phyloP scores from a whole-genome alignment of 2,888 invertebrate species.

The Eupsilia transversa region DNA sequence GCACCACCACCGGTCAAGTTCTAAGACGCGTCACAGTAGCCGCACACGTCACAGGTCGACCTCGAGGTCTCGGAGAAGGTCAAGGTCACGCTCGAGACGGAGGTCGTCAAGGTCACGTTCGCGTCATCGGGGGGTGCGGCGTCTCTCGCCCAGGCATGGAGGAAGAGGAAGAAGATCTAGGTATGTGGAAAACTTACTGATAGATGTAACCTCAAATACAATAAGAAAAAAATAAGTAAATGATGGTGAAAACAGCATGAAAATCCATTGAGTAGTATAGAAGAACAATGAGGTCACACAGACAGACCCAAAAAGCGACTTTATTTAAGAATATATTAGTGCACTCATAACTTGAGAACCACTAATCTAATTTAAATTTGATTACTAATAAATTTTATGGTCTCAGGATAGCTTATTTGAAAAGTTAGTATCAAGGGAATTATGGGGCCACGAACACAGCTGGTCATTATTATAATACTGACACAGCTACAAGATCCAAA shows the following conservation, averaged over 20 bases:
- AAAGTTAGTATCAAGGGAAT: background rate
- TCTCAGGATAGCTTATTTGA: background rate
- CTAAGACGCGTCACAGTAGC: conserved; percentile 73
- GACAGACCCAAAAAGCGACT: background rate
- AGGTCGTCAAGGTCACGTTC: conserved; percentile 72
- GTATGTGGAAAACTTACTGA: conserved; percentile 64
- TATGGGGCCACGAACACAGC: background rate
- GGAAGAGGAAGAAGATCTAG: conserved; percentile 80
- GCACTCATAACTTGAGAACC: background rate
- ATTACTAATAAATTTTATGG: background rate
- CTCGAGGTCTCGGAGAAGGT: conserved; percentile 76
- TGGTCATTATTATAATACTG: background rate
- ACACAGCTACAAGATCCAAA: background rate
- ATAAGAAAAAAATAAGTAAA: background rate
- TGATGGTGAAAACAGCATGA: background rate
- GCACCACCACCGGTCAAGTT: conserved; percentile 75
- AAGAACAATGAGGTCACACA: background rate
- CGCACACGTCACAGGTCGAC: conserved; percentile 76
- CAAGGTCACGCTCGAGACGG: conserved; percentile 75
- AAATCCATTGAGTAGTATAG: background rate
- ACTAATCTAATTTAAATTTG: background rate
- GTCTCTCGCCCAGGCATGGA: conserved; percentile 79
- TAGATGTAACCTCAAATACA: background rate
- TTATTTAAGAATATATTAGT: background rate
- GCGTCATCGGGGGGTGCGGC: conserved; percentile 68